Percentiles rank a stretch among this genome's conserved stretches.
phyloP scores from a whole-genome alignment of 2,888 invertebrate species.

The Pocota personata region DNA sequence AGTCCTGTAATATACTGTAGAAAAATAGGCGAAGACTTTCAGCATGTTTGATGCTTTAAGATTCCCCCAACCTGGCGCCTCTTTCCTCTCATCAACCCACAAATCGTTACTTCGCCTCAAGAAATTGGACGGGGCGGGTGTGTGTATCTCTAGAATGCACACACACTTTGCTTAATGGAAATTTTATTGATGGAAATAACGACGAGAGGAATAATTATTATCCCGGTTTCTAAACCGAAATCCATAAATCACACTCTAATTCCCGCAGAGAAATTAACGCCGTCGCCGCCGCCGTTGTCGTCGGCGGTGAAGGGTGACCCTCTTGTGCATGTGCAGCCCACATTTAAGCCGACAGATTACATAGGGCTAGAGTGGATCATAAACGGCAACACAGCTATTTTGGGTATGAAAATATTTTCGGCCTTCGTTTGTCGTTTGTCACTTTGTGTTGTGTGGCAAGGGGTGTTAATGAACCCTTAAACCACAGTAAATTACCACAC shows the following conservation, averaged over 20 bases:
- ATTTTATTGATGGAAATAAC: conserved; percentile 72
- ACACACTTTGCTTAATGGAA: conserved; percentile 69
- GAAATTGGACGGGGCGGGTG: background rate
- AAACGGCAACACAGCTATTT: conserved; percentile 48
- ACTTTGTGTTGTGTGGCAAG: conserved; percentile 13
- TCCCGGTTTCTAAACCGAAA: conserved; percentile 60
- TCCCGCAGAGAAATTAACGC: conserved; percentile 72
- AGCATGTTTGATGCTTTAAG: no score
- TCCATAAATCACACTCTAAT: conserved; percentile 73
- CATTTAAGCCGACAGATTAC: conserved; percentile 67
- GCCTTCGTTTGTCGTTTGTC: conserved; percentile 46
- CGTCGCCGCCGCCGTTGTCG: conserved; percentile 15
- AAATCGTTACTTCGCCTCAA: conserved; percentile 48
- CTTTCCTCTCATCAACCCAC: background rate
- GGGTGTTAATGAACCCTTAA: conserved; percentile 74
- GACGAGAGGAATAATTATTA: conserved; percentile 64
- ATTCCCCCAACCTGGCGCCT: background rate
- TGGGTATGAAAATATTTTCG: conserved; percentile 70
- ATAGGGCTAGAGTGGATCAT: conserved; percentile 65
- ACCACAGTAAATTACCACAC: conserved; percentile 73
- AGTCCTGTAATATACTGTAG: no score
- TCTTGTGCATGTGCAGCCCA: conserved; percentile 61
- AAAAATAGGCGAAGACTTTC: no score
- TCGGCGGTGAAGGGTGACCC: conserved; percentile 49
- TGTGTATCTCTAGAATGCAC: conserved; percentile 9